Base-by-base conservation (phyloP, 2,113 vertebrate species). In the Emydocephalus ijimae region DNA sequence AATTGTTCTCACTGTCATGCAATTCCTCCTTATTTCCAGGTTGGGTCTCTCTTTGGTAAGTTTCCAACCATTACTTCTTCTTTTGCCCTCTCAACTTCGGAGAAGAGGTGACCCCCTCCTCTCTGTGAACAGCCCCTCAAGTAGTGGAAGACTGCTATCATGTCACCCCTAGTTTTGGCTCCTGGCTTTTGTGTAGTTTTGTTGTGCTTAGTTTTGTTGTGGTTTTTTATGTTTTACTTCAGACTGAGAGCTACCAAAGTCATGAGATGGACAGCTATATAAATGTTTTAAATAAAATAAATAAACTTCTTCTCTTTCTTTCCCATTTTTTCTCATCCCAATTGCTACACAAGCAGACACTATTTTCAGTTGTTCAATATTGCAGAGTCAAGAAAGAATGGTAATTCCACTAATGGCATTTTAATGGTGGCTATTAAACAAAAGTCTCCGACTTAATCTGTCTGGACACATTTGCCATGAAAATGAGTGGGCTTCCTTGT, bases 331-430 rank as follows among this genome's bases (percentile, higher is more conserved):
- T 52, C 7, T 48, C 93, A 50, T 0, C 1, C 0, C 24, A 95
- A 87, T 54, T 23, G 87, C 87, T 90, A 88, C 5, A 0, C 57
- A 59, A 93, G 93, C 93, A 91, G 92, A 55, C n/a, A 74, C 74
- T 55, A n/a, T 91, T 92, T 94, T 93, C 92, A 87, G 93, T 88
- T 1, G 90, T 93, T 92, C 56, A 85, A 92, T 74, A 81, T 89
- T 3, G 12, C 92, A 85, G 10, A 94, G n/a, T 93, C 85, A 91
- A 89, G 94, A 74, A 59, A 94, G 88, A 48, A 81, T 95, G 86
- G 92, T 96, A 91, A 95, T 94, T 93, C 96, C 93, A 93, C 93
- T 98, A 97, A 98, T 95, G 94, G 96, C 89, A 89, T 97, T 97
- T 97, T 97, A 97, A 97, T 96, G 94, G 94, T 94, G 55, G 61